Conservation (phyloP, 2,797 vertebrate genomes). For the Echeneis naucrates region DNA sequence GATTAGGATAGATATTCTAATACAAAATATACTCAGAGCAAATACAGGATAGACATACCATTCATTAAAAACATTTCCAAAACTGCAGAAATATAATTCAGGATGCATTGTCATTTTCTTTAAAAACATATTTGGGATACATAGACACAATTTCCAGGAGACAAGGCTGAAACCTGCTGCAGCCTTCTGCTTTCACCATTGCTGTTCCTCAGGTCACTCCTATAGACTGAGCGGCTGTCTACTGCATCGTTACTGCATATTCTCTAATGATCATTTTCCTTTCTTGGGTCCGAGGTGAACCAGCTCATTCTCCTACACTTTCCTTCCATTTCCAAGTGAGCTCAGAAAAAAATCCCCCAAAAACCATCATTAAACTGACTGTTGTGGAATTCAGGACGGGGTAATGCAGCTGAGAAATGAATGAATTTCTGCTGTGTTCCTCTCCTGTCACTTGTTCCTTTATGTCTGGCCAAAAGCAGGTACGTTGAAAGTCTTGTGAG, state of each 20-base stretch:
- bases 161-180: background rate
- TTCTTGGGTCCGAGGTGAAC: background rate
- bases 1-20: background rate
- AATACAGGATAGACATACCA: background rate
- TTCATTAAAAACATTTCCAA: background rate
- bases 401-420: conserved; percentile 35
- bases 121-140: background rate
- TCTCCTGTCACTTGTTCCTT: too few species aligned
- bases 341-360: background rate
- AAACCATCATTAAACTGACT: background rate
- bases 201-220: background rate
- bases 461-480: conserved; percentile 11
- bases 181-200: background rate
- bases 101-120: background rate
- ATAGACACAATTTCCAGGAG: too few species aligned
- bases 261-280: conserved; percentile 1
- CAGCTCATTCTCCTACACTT: background rate
- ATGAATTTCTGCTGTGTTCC: conserved; percentile 33
- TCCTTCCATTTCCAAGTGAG: background rate
- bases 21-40: background rate
- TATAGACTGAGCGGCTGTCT: background rate
- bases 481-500: conserved; percentile 35
- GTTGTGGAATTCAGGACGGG: conserved; percentile 10
- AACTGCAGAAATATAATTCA: background rate
- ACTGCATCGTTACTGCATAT: background rate